phyloP scores from a whole-genome alignment of 2,888 invertebrate species.

The Yponomeuta sedellus region DNA sequence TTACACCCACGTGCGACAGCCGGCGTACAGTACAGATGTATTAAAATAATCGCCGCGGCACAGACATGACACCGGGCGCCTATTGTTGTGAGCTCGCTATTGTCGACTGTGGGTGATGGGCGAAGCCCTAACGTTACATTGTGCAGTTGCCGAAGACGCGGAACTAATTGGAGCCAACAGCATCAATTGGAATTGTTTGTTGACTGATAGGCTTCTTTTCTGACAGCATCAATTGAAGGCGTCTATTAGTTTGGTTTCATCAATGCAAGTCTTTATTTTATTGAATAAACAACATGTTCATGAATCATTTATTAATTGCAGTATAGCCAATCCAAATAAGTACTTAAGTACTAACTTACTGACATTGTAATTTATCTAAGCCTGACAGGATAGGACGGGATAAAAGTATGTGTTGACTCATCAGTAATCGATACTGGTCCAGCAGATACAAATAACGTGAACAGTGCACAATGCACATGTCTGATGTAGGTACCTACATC shows the following conservation, averaged over 20 bases:
- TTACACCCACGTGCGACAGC: slow-evolving; percentile 31
- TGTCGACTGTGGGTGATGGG: slow-evolving; percentile 16
- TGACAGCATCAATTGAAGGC: neutral
- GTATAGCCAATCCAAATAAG: neutral
- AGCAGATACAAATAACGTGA: neutral
- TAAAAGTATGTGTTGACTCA: neutral
- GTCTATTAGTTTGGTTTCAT: neutral
- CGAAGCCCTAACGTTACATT: neutral
- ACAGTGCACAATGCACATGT: neutral
- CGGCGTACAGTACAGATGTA: slow-evolving; percentile 22
- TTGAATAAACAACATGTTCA: neutral
- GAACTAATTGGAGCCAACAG: neutral
- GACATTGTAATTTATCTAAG: neutral
- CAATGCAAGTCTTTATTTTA: neutral
- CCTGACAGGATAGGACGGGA: neutral
- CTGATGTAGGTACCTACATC: neutral
- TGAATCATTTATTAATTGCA: neutral
- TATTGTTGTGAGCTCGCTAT: slow-evolving; percentile 21
- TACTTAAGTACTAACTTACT: too few species aligned
- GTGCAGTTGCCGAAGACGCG: neutral
- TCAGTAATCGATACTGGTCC: slow-evolving; percentile 1
- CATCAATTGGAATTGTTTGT: slow-evolving; percentile 1
- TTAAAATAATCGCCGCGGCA: slow-evolving; percentile 35
- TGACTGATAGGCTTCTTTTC: neutral
- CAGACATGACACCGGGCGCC: slow-evolving; percentile 12